A percentile compares a stretch with the other conserved stretches of the same genome.
These are phyloP conservation scores for Chamaetylas fuelleborni DNA, from an alignment of 2,113 vertebrate genomes.

Conservation along the genomic window DNA sequence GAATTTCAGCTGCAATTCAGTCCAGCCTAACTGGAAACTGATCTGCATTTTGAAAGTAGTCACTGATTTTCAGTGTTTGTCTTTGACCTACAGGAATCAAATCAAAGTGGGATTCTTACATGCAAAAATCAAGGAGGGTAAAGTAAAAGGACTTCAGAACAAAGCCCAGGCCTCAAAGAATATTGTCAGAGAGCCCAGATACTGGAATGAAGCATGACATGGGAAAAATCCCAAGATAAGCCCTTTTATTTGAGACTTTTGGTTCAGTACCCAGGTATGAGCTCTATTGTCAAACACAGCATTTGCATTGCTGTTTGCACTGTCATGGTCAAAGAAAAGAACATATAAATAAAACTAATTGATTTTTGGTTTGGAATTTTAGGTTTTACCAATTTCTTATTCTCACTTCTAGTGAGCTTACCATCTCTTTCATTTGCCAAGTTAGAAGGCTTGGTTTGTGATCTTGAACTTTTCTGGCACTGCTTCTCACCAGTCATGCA, in stretches of 20 bases:
- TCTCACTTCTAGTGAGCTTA: neutral
- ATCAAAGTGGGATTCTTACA: neutral
- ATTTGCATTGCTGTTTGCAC: neutral
- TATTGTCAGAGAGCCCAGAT: neutral
- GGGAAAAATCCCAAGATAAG: neutral
- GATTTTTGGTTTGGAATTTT: neutral
- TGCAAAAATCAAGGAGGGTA: neutral
- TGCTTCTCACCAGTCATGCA: neutral
- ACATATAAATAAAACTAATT: neutral
- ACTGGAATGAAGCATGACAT: fast-evolving
- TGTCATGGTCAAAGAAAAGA: neutral
- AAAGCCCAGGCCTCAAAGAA: neutral
- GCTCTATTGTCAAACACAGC: neutral
- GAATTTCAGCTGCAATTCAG: conserved; percentile 46
- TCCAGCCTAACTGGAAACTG: neutral
- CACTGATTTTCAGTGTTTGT: neutral
- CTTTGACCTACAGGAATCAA: neutral
- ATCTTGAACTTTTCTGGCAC: neutral
- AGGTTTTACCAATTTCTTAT: neutral
- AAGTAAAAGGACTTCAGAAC: neutral
- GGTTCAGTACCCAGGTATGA: neutral
- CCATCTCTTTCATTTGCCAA: neutral
- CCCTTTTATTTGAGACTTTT: neutral
- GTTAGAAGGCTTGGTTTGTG: neutral
- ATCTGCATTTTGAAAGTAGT: neutral